Evolutionary conservation across 2,113 vertebrate species (phyloP).

Genomic region (Dicaeum eximium): DNA sequence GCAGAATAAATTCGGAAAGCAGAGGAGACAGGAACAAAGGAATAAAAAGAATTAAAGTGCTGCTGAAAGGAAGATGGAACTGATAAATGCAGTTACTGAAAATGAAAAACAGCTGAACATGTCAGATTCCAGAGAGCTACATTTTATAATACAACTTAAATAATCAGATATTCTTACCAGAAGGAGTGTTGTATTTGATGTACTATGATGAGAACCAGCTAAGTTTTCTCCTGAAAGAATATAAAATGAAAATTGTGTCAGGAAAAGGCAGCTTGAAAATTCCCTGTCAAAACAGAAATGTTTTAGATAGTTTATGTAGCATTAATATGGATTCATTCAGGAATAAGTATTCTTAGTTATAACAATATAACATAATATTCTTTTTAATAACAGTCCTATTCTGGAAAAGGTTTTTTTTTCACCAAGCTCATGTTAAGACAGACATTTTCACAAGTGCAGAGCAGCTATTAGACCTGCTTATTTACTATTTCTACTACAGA

Average conservation of each 20-base stretch:
- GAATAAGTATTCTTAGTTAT: not conserved
- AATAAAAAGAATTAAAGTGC: not conserved
- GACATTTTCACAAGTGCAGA: not conserved
- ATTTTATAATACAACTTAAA: not conserved
- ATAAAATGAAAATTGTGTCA: not conserved
- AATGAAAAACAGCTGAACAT: not conserved
- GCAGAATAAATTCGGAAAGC: not conserved
- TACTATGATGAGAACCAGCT: not conserved
- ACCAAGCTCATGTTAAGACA: not conserved
- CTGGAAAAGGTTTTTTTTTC: not conserved
- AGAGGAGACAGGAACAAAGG: not conserved
- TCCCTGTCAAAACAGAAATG: not conserved
- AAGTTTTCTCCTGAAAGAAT: constrained; percentile 20
- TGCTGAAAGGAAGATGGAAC: not conserved
- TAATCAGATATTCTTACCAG: constrained; percentile 27
- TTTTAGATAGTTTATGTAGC: not conserved
- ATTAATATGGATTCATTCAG: not conserved
- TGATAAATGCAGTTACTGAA: not conserved
- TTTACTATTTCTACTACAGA: not conserved
- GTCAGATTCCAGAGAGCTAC: not conserved
- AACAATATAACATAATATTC: not conserved
- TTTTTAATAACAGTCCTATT: not conserved
- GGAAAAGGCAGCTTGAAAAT: not conserved
- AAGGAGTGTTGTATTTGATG: not conserved
- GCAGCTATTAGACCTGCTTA: not conserved